Base-by-base conservation (phyloP, 2,888 invertebrate species). In the Epiperipatus broadwayi region DNA sequence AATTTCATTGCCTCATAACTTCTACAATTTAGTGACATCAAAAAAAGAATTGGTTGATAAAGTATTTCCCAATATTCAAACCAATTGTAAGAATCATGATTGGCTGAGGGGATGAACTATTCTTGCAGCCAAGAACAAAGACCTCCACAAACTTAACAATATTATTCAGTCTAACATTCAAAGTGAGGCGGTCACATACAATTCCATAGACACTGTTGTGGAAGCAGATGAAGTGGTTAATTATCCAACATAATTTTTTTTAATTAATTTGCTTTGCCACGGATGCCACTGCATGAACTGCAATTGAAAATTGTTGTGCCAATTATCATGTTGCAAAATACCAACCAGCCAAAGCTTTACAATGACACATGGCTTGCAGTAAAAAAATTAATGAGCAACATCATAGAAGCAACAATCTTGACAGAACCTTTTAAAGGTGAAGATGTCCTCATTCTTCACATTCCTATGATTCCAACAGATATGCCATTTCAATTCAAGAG, bases 321-420 rank as follows among this genome's bases (percentile, higher is more conserved):
- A 27, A 46, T 50, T 14, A 50, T 43, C 33, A 25, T 52, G 30
- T 31, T 52, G 12, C 30, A 41, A 39, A 52, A 51, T 43, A 40
- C 47, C 31, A 42, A 49, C 37, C 43, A 39, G 27, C 45, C 45
- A 42, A 37, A 39, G 36, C 43, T 50, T 21, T 51, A 50, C 39
- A 52, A 53, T 36, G 51, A 49, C 32, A 47, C 44, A 12, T 34
- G 43, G 19, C 43, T 52, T 37, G 14, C 34, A n/a, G n/a, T n/a
- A n/a, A n/a, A n/a, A n/a, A n/a, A n/a, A n/a, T n/a, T n/a, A n/a
- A n/a, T n/a, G n/a, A n/a, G n/a, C n/a, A n/a, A n/a, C n/a, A n/a
- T n/a, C n/a, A n/a, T n/a, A n/a, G n/a, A n/a, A n/a, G n/a, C n/a
- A n/a, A n/a, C n/a, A n/a, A n/a, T n/a, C n/a, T n/a, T n/a, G n/a